A percentile compares a stretch with the other conserved stretches of the same genome.
phyloP scores from a whole-genome alignment of 2,113 vertebrate species.

The Hippolais icterina region DNA sequence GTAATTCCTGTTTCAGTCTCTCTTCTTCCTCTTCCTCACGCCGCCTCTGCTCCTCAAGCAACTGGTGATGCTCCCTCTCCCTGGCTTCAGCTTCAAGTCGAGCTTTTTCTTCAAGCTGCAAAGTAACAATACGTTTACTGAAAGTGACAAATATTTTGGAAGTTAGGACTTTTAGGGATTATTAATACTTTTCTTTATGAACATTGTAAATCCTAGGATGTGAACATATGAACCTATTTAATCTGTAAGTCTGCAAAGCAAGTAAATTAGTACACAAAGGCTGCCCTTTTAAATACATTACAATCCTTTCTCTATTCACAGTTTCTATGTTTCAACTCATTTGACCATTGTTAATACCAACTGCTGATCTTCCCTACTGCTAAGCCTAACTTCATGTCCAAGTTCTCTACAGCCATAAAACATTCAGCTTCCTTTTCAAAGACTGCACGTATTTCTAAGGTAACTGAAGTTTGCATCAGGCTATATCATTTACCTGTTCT shows the following conservation, averaged over 20 bases:
- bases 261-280: background rate
- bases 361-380: background rate
- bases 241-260: background rate
- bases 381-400: background rate
- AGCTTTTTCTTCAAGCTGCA: slow-evolving; percentile 93
- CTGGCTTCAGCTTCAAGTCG: slow-evolving; percentile 88
- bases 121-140: background rate
- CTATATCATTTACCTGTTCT: background rate
- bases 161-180: background rate
- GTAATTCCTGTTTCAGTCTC: slow-evolving; percentile 85
- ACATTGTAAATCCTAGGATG: background rate
- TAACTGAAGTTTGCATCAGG: background rate
- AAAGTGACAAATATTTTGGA: background rate
- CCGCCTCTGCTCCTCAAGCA: slow-evolving; percentile 79
- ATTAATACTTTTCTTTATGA: background rate
- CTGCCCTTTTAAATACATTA: background rate
- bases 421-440: background rate
- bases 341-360: background rate
- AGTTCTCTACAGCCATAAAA: background rate
- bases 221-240: background rate
- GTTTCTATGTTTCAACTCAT: background rate
- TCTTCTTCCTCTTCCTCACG: slow-evolving; percentile 81
- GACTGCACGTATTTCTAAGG: background rate
- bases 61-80: slow-evolving; percentile 83
- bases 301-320: background rate